Percentiles rank a stretch among this genome's conserved stretches.
These are phyloP conservation scores for Globia sparganii DNA, from an alignment of 2,888 invertebrate genomes.

Conservation along the genomic window DNA sequence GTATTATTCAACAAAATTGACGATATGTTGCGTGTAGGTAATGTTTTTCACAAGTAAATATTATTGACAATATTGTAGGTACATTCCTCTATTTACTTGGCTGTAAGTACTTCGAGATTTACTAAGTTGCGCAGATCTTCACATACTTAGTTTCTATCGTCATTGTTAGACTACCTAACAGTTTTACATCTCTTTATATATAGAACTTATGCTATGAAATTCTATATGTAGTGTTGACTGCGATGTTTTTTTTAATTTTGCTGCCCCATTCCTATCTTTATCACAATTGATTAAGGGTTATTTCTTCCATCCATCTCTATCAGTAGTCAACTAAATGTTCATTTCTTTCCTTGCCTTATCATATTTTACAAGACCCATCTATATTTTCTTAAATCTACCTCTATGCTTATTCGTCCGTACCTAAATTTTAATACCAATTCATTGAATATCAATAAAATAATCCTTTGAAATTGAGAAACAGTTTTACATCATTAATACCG, in stretches of 20 bases:
- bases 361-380: neutral
- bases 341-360: neutral
- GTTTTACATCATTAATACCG: constrained; percentile 19
- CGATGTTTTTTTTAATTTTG: neutral
- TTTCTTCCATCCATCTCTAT: neutral
- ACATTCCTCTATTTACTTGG: constrained; percentile 13
- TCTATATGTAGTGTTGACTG: neutral
- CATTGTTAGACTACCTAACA: neutral
- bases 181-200: neutral
- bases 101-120: constrained; percentile 8
- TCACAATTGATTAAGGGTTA: neutral
- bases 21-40: constrained; percentile 46
- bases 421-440: neutral
- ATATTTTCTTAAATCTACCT: neutral
- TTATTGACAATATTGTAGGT: constrained; percentile 42
- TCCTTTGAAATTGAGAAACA: constrained; percentile 21
- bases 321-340: neutral
- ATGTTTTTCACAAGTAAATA: constrained; percentile 54
- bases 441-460: constrained; percentile 19
- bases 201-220: too few relatives aligned
- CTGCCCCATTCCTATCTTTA: neutral
- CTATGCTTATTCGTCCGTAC: too few relatives aligned
- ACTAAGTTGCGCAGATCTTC: constrained; percentile 5
- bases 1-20: constrained; percentile 27
- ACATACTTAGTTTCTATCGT: constrained; percentile 7